Evolutionary conservation across 2,797 vertebrate genomes (phyloP), one percentile per base, ranked within the genome.

Genomic region (Microctenopoma stevenorrisi): DNA sequence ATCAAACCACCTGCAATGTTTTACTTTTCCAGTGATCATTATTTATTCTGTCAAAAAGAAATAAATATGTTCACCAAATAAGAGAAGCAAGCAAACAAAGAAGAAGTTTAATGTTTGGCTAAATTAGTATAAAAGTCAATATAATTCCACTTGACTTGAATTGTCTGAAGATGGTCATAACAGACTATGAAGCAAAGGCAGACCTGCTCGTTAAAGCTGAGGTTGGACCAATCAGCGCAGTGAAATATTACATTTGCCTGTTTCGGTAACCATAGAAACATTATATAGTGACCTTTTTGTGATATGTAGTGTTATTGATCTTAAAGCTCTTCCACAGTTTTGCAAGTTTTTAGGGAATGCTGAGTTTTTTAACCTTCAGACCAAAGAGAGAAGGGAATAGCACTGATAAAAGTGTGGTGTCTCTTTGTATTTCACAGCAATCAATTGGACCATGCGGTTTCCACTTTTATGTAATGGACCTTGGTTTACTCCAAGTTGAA

Each of bases 301-400:
- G 50, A 83, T 86, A 82, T 74, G 80, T 56, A 67, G 46, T 56
- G 47, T 47, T 57, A 82, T 83, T 80, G 81, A 90, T 88, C 71
- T 42, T 25, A 46, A 82, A 57, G 53, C 26, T 56, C 26, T 48
- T 50, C 15, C 55, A 35, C 38, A n/a, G 44, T 57, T 68, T 72
- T 42, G 26, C 40, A 60, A 60, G 47, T 47, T 65, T 74, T 69
- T 53, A 67, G 37, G 51, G 47, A 66, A 59, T 1, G 43, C 14
- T 4, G 2, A n/a, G 57, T 64, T 66, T 81, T 86, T 79, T 22
- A 80, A 68, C 60, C 67, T 51, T 5, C 57, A 59, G 49, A 82
- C 61, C 59, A 70, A 74, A 89, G 16, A 18, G 51, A 71, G 46
- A 43, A 42, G 49, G 68, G 58, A 79, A 65, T 56, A 64, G 66